These are phyloP conservation scores for Steatornis caripensis DNA, from an alignment of 2,113 vertebrate species.

Conservation along the genomic window DNA sequence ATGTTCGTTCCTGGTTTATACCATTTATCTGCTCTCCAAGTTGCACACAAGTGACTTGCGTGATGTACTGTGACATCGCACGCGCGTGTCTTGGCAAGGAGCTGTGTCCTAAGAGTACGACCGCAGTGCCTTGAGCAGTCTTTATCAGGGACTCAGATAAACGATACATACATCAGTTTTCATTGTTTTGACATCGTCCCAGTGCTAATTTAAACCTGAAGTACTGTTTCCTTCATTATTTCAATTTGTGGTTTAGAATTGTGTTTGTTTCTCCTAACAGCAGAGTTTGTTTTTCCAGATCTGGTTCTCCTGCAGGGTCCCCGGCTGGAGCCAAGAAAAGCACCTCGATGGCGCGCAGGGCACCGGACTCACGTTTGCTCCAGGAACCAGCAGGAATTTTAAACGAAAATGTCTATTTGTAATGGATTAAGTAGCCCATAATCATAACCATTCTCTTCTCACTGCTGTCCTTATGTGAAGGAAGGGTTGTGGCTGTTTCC, in stretches of 20 bases:
- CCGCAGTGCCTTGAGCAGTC: background rate
- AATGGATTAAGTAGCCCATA: background rate
- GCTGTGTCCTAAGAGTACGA: rapidly evolving
- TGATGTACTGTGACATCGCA: background rate
- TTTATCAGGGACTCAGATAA: background rate
- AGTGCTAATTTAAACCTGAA: background rate
- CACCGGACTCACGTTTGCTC: rapidly evolving
- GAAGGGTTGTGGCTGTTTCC: background rate
- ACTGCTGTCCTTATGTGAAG: background rate
- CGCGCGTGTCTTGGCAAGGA: rapidly evolving
- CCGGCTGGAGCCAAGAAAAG: background rate
- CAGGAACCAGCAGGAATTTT: background rate
- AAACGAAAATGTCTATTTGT: background rate
- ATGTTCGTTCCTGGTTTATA: background rate
- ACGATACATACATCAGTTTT: rapidly evolving
- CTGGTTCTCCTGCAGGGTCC: background rate
- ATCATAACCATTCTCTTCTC: background rate
- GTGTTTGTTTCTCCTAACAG: background rate
- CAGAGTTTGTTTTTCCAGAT: background rate
- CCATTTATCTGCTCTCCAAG: background rate
- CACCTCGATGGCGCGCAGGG: rapidly evolving
- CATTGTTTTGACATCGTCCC: background rate
- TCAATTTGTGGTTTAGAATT: background rate
- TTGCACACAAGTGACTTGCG: background rate
- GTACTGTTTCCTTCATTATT: background rate